Evolutionary conservation across 2,797 vertebrate species (phyloP).

Genomic region (Argyrosomus regius): DNA sequence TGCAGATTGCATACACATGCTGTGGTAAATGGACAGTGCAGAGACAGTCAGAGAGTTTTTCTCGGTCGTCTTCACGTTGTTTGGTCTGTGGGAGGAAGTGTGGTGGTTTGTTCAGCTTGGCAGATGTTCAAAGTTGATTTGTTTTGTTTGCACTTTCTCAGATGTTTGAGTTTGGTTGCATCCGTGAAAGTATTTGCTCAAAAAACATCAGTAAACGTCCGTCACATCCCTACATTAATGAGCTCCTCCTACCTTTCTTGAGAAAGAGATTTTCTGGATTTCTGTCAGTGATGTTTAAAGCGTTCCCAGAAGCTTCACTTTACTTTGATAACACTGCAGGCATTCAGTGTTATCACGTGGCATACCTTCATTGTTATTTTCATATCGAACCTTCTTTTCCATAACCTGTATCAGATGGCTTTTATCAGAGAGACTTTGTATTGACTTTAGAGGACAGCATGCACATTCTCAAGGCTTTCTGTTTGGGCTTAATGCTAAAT

Average conservation of each 20-base stretch:
- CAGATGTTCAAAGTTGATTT: neutral
- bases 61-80: neutral
- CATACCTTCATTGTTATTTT: conserved; percentile 51
- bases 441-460: conserved; percentile 10
- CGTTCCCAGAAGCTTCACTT: conserved; percentile 53
- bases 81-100: neutral
- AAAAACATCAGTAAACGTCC: neutral
- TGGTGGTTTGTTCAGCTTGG: neutral
- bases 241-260: neutral
- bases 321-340: conserved; percentile 51
- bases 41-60: conserved; percentile 10
- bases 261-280: neutral
- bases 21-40: neutral
- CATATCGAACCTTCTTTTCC: conserved; percentile 15
- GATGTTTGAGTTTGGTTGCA: neutral
- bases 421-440: conserved; percentile 9
- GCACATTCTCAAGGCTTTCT: neutral
- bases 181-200: neutral
- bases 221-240: neutral
- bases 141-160: too few relatives aligned
- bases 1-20: conserved; percentile 15
- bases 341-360: conserved; percentile 28
- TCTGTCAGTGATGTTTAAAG: conserved; percentile 25
- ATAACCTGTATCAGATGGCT: conserved; percentile 26
- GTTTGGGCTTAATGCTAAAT: neutral